phyloP scores from a whole-genome alignment of 2,113 vertebrate genomes.

The Leucopsar rothschildi region DNA sequence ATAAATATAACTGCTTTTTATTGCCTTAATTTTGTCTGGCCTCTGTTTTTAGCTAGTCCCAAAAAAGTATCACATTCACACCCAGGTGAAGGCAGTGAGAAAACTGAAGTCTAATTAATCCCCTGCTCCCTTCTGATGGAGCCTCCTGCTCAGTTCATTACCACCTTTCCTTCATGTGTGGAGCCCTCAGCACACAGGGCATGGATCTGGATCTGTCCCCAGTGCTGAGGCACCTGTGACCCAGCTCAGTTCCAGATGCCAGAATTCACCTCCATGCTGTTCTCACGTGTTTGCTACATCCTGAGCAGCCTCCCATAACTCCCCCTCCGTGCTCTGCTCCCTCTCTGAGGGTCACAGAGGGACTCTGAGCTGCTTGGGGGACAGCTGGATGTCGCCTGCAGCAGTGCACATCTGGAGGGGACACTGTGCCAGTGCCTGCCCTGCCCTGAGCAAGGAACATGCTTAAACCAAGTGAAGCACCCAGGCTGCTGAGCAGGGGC shows the following conservation, averaged over 20 bases:
- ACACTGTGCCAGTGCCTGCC: neutral
- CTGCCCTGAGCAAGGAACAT: neutral
- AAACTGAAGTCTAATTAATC: neutral
- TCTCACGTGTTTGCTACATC: neutral
- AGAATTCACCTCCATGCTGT: neutral
- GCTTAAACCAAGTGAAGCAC: neutral
- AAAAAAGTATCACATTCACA: neutral
- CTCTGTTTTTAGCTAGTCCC: neutral
- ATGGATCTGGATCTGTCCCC: neutral
- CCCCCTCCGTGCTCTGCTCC: neutral
- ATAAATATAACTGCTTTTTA: neutral
- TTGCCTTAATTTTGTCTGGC: neutral
- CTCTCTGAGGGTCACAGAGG: neutral
- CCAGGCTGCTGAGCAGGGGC: neutral
- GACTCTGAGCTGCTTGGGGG: accelerated
- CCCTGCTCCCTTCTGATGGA: neutral
- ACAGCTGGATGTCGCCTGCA: neutral
- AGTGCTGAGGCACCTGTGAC: neutral
- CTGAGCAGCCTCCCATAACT: neutral
- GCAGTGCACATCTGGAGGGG: neutral
- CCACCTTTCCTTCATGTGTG: neutral
- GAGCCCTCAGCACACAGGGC: neutral
- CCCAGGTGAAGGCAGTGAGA: neutral
- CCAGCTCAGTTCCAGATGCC: neutral
- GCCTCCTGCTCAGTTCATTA: neutral